A percentile compares a stretch with the other conserved stretches of the same genome.
phyloP scores from a whole-genome alignment of 2,888 invertebrate species.

The Glaucopsyche alexis region DNA sequence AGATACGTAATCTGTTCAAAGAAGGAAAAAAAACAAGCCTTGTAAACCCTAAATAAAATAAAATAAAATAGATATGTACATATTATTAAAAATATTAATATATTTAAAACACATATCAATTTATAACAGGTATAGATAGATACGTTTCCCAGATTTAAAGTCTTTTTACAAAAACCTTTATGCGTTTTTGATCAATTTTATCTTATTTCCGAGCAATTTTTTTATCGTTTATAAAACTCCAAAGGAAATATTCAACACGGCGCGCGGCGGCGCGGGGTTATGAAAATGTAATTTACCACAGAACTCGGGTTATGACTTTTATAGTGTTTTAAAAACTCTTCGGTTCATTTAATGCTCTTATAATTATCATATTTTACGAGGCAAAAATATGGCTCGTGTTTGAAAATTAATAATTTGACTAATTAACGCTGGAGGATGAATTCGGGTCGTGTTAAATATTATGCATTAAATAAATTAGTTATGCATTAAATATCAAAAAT shows the following conservation, averaged over 20 bases:
- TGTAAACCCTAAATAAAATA: too few species aligned
- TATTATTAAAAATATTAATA: too few species aligned
- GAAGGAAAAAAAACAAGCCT: too few species aligned
- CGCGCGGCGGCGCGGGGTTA: too few species aligned
- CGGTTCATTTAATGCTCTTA: slow-evolving; percentile 6
- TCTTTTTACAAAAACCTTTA: slow-evolving; percentile 5
- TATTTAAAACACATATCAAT: too few species aligned
- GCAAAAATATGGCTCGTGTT: slow-evolving; percentile 2
- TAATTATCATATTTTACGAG: slow-evolving; percentile 13
- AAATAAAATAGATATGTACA: too few species aligned
- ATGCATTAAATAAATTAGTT: slow-evolving; percentile 11
- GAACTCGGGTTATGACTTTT: slow-evolving; percentile 9
- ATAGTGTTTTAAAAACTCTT: slow-evolving; percentile 16
- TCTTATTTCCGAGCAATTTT: slow-evolving; percentile 8
- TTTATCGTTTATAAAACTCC: slow-evolving; percentile 7
- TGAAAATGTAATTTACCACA: slow-evolving; percentile 17
- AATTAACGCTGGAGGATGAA: not conserved
- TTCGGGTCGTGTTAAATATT: not conserved
- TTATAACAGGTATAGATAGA: not conserved
- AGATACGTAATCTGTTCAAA: too few species aligned
- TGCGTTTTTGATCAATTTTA: not conserved
- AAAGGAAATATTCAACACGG: slow-evolving; percentile 7
- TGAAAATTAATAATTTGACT: slow-evolving; percentile 10
- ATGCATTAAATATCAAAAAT: slow-evolving; percentile 17
- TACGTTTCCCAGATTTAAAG: not conserved